Conservation (phyloP, 1,140 invertebrate species). For the Halictus rubicundus region DNA sequence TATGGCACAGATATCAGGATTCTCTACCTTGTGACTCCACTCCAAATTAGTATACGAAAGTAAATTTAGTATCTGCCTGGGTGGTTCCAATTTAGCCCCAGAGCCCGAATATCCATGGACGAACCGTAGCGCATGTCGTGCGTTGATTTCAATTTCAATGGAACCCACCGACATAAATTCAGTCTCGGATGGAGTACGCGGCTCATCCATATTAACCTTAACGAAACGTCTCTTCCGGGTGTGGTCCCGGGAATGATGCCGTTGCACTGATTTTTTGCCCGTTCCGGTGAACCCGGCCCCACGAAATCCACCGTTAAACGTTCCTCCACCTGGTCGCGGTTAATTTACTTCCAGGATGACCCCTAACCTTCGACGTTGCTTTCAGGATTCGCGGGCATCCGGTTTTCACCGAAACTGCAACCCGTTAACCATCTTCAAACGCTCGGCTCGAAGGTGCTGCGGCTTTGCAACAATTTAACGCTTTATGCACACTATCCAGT, state of each 20-base stretch:
- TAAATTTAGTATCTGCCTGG: conserved; percentile 56
- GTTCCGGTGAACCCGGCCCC: conserved; percentile 11
- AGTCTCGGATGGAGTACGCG: conserved; percentile 45
- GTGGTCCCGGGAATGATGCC: conserved; percentile 43
- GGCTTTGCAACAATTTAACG: too few species aligned
- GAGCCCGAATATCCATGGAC: conserved; percentile 5
- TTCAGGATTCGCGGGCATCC: neutral
- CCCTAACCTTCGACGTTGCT: neutral
- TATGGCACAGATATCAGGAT: conserved; percentile 26
- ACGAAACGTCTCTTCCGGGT: conserved; percentile 60
- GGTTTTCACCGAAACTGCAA: neutral
- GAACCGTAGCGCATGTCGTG: conserved; percentile 32
- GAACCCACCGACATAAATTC: conserved; percentile 49
- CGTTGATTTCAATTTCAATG: conserved; percentile 65
- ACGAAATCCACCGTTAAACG: conserved; percentile 28
- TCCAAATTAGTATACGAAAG: conserved; percentile 24
- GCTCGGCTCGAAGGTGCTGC: too few species aligned
- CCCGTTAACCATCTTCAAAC: neutral
- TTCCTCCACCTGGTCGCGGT: neutral
- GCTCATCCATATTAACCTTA: conserved; percentile 66
- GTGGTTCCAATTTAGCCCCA: conserved; percentile 60
- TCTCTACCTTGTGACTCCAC: neutral
- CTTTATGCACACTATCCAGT: too few species aligned
- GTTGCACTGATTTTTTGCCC: conserved; percentile 50
- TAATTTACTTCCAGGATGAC: conserved; percentile 17